Evolutionary conservation across 1,140 invertebrate species (phyloP).

Genomic region (Philotrypesis tridentata): DNA sequence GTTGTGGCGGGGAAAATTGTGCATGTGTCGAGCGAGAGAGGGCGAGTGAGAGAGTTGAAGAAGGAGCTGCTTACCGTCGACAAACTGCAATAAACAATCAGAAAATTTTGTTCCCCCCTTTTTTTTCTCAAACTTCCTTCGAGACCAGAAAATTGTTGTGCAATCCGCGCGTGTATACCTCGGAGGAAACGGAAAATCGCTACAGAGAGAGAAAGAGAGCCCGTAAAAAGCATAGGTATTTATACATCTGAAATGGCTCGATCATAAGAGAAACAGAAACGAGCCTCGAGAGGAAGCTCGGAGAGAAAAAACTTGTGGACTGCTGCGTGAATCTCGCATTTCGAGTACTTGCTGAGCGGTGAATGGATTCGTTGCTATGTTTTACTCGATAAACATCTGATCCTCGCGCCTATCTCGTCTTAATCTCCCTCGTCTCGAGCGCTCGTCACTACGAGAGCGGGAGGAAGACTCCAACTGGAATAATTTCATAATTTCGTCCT

Average conservation of each 20-base stretch:
- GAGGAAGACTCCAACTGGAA: not conserved
- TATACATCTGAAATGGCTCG: not conserved
- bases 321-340: slow-evolving; percentile 46
- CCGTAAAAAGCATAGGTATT: not conserved
- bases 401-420: not conserved
- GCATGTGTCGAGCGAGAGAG: not conserved
- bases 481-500: not conserved
- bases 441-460: too few relatives aligned
- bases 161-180: not conserved
- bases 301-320: not conserved
- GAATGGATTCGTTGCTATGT: slow-evolving; percentile 54
- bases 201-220: too few relatives aligned
- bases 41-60: too few relatives aligned
- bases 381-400: slow-evolving; percentile 8
- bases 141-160: not conserved
- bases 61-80: not conserved
- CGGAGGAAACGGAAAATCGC: not conserved
- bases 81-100: not conserved
- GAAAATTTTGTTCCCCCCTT: too few relatives aligned
- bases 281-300: not conserved
- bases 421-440: not conserved
- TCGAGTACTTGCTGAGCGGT: slow-evolving; percentile 63
- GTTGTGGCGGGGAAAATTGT: slow-evolving; percentile 29
- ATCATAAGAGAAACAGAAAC: not conserved
- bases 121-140: not conserved